Conservation (phyloP, 2,113 vertebrate genomes). For the Sminthopsis crassicaudata region DNA sequence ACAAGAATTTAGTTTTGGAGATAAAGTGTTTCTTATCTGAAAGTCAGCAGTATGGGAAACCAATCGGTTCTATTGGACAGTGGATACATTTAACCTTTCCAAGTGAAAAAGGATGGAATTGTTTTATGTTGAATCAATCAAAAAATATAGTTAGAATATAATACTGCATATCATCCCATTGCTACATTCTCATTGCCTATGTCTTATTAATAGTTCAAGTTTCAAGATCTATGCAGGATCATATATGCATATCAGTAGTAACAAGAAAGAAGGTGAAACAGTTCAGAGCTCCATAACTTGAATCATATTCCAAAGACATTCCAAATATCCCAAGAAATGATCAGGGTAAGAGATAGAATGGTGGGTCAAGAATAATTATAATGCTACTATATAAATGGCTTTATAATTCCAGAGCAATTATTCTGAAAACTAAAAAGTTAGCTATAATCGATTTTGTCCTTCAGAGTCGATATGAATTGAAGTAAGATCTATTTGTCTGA, state of each 20-base stretch:
- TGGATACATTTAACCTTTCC: background rate
- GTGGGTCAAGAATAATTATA: background rate
- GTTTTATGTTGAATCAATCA: background rate
- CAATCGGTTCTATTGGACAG: background rate
- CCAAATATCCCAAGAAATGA: constrained; percentile 3
- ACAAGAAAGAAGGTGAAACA: background rate
- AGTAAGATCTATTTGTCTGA: constrained; percentile 35
- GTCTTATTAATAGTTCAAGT: background rate
- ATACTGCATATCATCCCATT: background rate
- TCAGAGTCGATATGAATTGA: constrained; percentile 41
- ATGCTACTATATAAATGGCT: background rate
- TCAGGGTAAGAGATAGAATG: background rate
- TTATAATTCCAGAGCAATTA: background rate
- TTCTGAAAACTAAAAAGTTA: constrained; percentile 16
- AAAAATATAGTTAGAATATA: background rate
- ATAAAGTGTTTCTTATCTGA: background rate
- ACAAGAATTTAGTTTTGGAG: background rate
- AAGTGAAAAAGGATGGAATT: background rate
- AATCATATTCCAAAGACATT: constrained; percentile 40
- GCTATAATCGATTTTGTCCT: constrained; percentile 43
- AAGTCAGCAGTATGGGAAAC: background rate
- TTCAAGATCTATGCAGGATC: background rate
- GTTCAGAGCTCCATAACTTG: constrained; percentile 1
- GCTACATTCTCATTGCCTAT: background rate
- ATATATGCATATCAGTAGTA: background rate